These are phyloP conservation scores for Micronycteris hirsuta DNA, from an alignment of 2,113 vertebrate species.

Conservation along the genomic window DNA sequence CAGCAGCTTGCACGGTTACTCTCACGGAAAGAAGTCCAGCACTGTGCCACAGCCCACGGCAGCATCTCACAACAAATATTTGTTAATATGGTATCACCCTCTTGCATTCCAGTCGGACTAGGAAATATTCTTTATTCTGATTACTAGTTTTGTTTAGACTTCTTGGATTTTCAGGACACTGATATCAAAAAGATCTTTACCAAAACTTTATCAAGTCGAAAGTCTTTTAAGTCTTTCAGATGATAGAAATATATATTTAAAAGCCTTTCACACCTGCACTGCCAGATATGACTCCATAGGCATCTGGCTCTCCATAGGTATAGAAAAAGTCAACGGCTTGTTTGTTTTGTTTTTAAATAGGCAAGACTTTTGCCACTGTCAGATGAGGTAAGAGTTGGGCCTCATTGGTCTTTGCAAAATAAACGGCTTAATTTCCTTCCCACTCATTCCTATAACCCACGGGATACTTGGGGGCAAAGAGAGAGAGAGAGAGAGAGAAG, in stretches of 20 bases:
- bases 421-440: conserved; percentile 31
- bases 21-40: neutral
- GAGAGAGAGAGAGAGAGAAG: neutral
- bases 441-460: neutral
- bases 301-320: neutral
- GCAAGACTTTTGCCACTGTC: neutral
- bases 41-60: neutral
- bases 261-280: neutral
- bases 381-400: neutral
- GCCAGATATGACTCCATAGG: neutral
- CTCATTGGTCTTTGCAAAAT: conserved; percentile 27
- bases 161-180: neutral
- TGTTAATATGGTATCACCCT: neutral
- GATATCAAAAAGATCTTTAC: neutral
- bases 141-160: neutral
- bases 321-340: neutral
- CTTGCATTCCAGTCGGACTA: neutral
- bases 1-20: neutral
- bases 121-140: neutral
- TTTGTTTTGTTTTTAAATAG: neutral
- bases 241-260: neutral
- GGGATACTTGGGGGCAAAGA: neutral
- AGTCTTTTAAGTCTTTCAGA: neutral
- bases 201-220: neutral
- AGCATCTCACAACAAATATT: neutral